A percentile compares a stretch with the other conserved stretches of the same genome.
Conservation (phyloP, 1,140 invertebrate species). For the Drosophila arawakana region DNA sequence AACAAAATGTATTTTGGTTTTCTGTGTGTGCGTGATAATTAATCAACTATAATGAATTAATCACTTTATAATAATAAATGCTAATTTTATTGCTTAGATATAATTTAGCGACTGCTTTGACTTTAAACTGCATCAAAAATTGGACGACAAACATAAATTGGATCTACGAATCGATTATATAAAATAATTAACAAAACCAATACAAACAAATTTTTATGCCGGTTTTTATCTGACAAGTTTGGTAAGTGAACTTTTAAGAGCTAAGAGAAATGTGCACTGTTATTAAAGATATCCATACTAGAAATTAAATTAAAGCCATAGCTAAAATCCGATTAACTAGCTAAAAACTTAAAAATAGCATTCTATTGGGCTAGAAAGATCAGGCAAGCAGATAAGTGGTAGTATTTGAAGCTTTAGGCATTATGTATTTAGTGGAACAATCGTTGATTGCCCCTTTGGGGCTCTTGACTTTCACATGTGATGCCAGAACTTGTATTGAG, state of each 20-base stretch:
- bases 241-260: constrained; percentile 60
- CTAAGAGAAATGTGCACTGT: neutral
- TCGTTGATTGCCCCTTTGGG: constrained; percentile 20
- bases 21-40: constrained; percentile 27
- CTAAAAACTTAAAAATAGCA: neutral
- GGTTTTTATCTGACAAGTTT: constrained; percentile 70
- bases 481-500: constrained; percentile 30
- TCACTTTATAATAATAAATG: constrained; percentile 57
- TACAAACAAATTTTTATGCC: constrained; percentile 51
- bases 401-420: constrained; percentile 3
- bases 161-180: constrained; percentile 39
- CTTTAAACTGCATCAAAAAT: constrained; percentile 43
- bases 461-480: constrained; percentile 40
- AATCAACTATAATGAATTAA: constrained; percentile 44
- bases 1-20: constrained; percentile 4
- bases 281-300: neutral
- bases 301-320: neutral
- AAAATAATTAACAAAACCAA: constrained; percentile 22
- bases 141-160: constrained; percentile 34
- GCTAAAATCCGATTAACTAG: neutral
- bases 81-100: constrained; percentile 49
- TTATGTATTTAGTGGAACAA: constrained; percentile 12
- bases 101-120: constrained; percentile 43
- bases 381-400: neutral
- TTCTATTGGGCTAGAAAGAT: neutral